Evolutionary conservation across 1,140 invertebrate species (phyloP).

Genomic region (Bacillus rossius): DNA sequence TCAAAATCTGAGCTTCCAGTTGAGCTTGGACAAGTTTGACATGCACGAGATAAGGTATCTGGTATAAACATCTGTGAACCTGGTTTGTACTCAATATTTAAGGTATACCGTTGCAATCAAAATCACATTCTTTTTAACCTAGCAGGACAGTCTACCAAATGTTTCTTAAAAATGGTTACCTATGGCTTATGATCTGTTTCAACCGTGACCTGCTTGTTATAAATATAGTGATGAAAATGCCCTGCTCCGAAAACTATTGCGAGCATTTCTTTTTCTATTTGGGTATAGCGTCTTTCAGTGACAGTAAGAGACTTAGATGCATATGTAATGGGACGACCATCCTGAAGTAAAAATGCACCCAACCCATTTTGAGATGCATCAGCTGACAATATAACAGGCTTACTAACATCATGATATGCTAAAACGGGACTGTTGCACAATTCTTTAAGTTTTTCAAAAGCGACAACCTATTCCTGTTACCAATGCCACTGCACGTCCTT

Average conservation of each 20-base stretch:
- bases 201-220: constrained; percentile 37
- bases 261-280: constrained; percentile 46
- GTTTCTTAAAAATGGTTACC: constrained; percentile 38
- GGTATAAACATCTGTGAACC: not conserved
- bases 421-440: constrained; percentile 29
- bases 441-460: constrained; percentile 28
- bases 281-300: constrained; percentile 31
- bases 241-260: constrained; percentile 43
- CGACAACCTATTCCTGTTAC: constrained; percentile 19
- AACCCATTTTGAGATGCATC: constrained; percentile 17
- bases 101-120: constrained; percentile 36
- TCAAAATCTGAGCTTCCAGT: no score
- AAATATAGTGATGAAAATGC: constrained; percentile 39
- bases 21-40: not conserved
- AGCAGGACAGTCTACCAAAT: constrained; percentile 33
- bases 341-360: constrained; percentile 26
- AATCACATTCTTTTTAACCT: constrained; percentile 43
- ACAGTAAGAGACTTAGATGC: constrained; percentile 22
- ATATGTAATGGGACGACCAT: constrained; percentile 34
- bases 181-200: constrained; percentile 45
- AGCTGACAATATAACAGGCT: constrained; percentile 9
- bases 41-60: constrained; percentile 5
- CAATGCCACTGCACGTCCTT: constrained; percentile 26
- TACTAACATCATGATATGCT: constrained; percentile 24
- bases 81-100: constrained; percentile 23